Evolutionary conservation across 2,797 vertebrate genomes (phyloP), one percentile per base, ranked within the genome.

Genomic region (Taenioides sp.): DNA sequence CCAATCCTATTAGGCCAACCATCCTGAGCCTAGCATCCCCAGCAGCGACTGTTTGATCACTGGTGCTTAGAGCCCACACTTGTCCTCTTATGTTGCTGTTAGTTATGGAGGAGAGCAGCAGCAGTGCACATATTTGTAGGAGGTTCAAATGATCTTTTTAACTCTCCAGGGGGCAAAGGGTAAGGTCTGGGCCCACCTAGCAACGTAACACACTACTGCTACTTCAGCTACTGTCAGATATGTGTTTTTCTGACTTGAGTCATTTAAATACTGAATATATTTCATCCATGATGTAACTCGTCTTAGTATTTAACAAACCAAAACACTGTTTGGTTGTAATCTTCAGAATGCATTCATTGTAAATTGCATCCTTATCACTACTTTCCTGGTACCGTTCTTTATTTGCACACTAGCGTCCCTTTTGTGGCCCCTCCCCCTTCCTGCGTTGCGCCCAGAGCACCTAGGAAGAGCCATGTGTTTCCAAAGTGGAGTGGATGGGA

Each of bases 401-500:
- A 65, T 79, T 80, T 74, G 67, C 80, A 76, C 82, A 75, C 67
- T 79, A 37, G 70, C 49, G 43, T 79, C 83, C 80, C 79, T 80
- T 75, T 64, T 78, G 77, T 75, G 74, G 77, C 78, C 82, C 52
- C 57, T 75, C 61, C 28, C 86, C 73, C 79, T 77, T 79, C 66
- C 62, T 69, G 80, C 71, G 71, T 63, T 28, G 68, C 85, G 80
- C 87, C 82, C 71, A 73, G 79, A 88, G 83, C 75, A 70, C 77
- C 86, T 82, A 90, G 83, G 89, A 93, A 94, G 94, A 94, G 92
- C 88, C 91, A 87, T 92, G 92, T 92, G 93, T 94, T 93, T 92
- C 86, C 86, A 95, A 96, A 95, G 93, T 93, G 92, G 91, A 92
- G 84, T 93, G 91, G 89, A 94, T 90, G 72, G 86, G 93, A 95